phyloP scores from a whole-genome alignment of 2,113 vertebrate species.

The Crotalus helleri region DNA sequence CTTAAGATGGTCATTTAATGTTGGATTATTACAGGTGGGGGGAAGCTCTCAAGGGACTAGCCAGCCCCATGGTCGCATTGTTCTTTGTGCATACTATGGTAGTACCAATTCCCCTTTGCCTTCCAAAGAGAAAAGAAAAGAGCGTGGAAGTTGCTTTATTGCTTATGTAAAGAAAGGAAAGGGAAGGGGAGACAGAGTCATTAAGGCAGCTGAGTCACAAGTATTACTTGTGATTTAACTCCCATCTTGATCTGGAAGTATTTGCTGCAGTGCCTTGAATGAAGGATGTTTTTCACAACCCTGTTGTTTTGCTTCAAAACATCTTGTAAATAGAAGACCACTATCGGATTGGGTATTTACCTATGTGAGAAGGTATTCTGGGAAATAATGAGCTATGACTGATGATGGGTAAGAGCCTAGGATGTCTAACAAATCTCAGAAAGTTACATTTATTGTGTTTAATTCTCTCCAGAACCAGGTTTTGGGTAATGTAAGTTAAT shows the following conservation, averaged over 20 bases:
- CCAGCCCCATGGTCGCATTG: no score
- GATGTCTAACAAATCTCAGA: conserved; percentile 59
- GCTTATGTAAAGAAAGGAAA: neutral
- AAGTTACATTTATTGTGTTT: neutral
- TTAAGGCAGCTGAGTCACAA: neutral
- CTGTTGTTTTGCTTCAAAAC: neutral
- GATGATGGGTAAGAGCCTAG: neutral
- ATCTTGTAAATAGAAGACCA: neutral
- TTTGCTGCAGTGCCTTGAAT: neutral
- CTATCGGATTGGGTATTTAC: neutral
- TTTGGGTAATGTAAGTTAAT: conserved; percentile 61
- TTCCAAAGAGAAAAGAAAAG: neutral
- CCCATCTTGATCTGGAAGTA: neutral
- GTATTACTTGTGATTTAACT: neutral
- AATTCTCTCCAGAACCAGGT: neutral
- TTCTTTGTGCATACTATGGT: neutral
- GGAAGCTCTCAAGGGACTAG: no score
- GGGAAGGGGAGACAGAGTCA: neutral
- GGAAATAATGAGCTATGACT: neutral
- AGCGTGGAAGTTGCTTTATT: neutral
- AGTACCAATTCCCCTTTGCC: neutral
- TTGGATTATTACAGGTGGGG: no score
- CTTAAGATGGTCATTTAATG: no score
- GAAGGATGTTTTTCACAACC: neutral
- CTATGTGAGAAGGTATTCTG: neutral